Conservation (phyloP, 2,113 vertebrate species). For the Prionailurus viverrinus region DNA sequence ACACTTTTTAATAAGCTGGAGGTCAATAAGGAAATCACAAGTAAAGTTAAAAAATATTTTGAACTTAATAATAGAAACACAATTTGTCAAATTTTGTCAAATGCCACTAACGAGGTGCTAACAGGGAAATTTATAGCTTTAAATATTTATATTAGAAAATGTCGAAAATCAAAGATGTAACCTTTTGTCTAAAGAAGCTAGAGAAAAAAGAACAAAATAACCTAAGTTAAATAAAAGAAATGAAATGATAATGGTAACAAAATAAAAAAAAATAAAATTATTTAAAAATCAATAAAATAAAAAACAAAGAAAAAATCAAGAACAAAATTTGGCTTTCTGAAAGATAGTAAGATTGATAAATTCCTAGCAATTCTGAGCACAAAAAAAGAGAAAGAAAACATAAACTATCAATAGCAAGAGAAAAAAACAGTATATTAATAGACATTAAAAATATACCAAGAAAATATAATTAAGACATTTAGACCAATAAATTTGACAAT, state of each 20-base stretch:
- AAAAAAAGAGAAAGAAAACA: background rate
- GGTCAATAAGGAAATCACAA: constrained; percentile 17
- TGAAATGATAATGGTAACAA: background rate
- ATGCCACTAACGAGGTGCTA: background rate
- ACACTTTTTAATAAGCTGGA: background rate
- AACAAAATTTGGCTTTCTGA: background rate
- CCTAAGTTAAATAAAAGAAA: background rate
- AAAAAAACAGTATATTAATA: background rate
- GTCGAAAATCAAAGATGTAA: background rate
- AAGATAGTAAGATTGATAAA: background rate
- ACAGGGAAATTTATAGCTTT: background rate
- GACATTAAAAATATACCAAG: background rate
- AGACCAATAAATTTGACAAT: background rate
- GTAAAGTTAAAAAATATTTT: background rate
- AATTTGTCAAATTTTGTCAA: background rate
- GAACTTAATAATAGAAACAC: background rate
- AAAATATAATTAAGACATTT: background rate
- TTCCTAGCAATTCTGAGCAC: background rate
- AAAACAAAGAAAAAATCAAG: background rate
- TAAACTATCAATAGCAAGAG: background rate
- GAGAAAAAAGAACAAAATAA: background rate
- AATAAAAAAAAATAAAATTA: background rate
- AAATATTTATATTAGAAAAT: background rate
- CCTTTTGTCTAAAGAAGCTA: background rate
- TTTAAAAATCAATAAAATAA: background rate